Evolutionary conservation across 2,888 invertebrate species (phyloP).

Genomic region (Parnassius orleans): DNA sequence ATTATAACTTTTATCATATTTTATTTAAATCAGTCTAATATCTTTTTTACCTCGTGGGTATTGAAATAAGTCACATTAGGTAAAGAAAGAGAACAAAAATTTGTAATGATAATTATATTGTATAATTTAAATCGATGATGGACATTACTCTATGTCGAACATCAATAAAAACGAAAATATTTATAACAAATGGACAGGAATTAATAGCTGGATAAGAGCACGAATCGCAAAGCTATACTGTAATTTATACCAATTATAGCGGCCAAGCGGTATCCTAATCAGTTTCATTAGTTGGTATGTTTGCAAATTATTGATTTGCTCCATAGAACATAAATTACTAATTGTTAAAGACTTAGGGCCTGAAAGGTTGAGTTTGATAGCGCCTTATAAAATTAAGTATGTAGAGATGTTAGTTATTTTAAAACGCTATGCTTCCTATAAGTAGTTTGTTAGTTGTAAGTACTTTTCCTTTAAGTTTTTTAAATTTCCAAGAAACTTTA

Average conservation of each 20-base stretch:
- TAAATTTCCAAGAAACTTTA: no score
- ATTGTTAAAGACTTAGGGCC: neutral
- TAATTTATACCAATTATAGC: constrained; percentile 26
- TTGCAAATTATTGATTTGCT: constrained; percentile 13
- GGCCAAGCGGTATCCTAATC: constrained; percentile 12
- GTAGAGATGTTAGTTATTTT: no score
- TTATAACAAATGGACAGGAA: neutral
- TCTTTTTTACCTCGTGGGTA: no score
- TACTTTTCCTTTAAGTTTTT: no score
- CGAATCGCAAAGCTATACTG: constrained; percentile 1
- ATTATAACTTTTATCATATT: no score
- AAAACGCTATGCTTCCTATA: no score
- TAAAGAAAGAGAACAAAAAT: no score
- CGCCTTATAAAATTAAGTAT: neutral
- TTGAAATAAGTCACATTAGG: no score
- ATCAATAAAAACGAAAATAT: constrained; percentile 9
- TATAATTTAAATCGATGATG: neutral
- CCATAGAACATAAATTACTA: neutral
- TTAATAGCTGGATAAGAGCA: constrained; percentile 9
- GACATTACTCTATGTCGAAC: neutral
- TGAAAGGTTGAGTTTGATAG: neutral
- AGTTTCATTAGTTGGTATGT: constrained; percentile 11
- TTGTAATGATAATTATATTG: no score
- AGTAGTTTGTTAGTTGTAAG: no score
- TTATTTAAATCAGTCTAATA: no score